phyloP scores from a whole-genome alignment of 2,888 invertebrate genomes.

The Macrosoma leucophasiata region DNA sequence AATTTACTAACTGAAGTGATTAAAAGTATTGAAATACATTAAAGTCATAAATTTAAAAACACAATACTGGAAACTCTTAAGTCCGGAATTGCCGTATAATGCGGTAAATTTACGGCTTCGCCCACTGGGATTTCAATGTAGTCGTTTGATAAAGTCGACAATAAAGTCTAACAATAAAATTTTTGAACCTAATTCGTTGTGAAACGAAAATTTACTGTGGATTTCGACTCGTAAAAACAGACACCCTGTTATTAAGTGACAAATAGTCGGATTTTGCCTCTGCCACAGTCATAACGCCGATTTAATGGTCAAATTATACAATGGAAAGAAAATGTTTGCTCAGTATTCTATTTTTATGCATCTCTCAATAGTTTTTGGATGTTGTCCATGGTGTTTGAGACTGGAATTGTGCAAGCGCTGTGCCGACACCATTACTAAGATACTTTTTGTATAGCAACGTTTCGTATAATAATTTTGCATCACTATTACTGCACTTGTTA shows the following conservation, averaged over 20 bases:
- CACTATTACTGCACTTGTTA: no score
- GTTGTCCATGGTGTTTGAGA: no score
- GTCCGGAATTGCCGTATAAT: conserved; percentile 36
- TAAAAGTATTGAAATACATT: conserved; percentile 36
- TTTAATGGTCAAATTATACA: conserved; percentile 57
- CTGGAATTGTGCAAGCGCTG: no score
- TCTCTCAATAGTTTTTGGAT: conserved; percentile 18
- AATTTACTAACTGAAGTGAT: conserved; percentile 16
- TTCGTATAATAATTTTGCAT: no score
- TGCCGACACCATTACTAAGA: no score
- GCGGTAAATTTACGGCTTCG: conserved; percentile 40
- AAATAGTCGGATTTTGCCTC: conserved; percentile 52
- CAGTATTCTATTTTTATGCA: conserved; percentile 26
- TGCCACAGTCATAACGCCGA: conserved; percentile 50
- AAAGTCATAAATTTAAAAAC: conserved; percentile 39
- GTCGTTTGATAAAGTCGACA: conserved; percentile 50
- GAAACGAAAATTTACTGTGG: conserved; percentile 51
- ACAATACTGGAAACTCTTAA: conserved; percentile 41
- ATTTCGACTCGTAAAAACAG: conserved; percentile 51
- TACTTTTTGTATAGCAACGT: no score
- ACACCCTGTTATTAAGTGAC: conserved; percentile 59
- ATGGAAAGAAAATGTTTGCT: conserved; percentile 42
- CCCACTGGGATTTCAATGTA: conserved; percentile 41
- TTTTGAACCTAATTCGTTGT: conserved; percentile 53
- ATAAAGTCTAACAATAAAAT: conserved; percentile 54